Evolutionary conservation across 2,888 invertebrate genomes (phyloP).

Genomic region (Plemyria rubiginata): DNA sequence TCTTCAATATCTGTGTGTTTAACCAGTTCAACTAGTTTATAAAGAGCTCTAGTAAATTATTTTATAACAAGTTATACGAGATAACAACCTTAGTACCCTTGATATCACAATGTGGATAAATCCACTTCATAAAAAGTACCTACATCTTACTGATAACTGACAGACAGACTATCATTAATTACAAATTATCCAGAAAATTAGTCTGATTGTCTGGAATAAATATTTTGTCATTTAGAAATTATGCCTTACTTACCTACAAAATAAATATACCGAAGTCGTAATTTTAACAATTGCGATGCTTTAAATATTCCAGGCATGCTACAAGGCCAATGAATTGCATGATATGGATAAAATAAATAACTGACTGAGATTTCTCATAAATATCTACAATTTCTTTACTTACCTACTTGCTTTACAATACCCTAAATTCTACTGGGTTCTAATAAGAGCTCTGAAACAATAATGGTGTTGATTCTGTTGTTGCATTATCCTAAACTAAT

Average conservation of each 20-base stretch:
- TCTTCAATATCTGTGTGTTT: neutral
- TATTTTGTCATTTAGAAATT: conserved; percentile 1
- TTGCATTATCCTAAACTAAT: too few species aligned
- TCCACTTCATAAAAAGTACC: conserved; percentile 18
- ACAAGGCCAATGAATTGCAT: conserved; percentile 12
- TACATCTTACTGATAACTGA: conserved; percentile 21
- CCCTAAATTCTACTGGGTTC: neutral
- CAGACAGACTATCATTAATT: conserved; percentile 1
- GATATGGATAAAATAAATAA: neutral
- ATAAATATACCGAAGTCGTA: conserved; percentile 7
- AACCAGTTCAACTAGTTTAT: neutral
- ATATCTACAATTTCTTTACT: conserved; percentile 15
- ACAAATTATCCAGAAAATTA: conserved; percentile 5
- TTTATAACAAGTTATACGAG: conserved; percentile 29
- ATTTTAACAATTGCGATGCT: neutral
- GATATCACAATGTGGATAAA: conserved; percentile 35
- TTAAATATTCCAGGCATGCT: conserved; percentile 19
- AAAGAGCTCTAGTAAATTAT: conserved; percentile 18
- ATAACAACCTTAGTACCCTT: conserved; percentile 24
- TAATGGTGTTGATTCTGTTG: too few species aligned
- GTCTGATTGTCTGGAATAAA: neutral
- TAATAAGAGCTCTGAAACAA: neutral
- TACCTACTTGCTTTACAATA: conserved; percentile 6
- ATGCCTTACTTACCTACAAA: neutral
- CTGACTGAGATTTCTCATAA: conserved; percentile 20